Percentiles rank a stretch among this genome's conserved stretches.
These are phyloP conservation scores for Coregonus clupeaformis DNA, from an alignment of 2,113 vertebrate genomes.

Conservation along the genomic window DNA sequence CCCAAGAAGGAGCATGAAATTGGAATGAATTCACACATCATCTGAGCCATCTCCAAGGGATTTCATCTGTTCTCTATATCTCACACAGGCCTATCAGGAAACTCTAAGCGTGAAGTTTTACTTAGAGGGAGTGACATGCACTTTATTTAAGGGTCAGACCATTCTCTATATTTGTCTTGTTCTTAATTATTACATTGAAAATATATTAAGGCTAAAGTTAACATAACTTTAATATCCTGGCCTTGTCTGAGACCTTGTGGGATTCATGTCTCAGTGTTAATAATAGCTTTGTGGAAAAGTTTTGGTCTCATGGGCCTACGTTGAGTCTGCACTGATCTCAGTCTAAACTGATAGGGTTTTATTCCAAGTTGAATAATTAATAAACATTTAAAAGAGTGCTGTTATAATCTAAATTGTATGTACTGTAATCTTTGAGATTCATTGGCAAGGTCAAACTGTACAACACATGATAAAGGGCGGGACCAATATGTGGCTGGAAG, in stretches of 20 bases:
- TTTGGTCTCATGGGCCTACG: too few species aligned
- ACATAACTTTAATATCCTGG: neutral
- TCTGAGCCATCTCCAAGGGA: slow-evolving; percentile 4
- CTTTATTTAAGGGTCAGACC: slow-evolving; percentile 4
- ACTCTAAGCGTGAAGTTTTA: neutral
- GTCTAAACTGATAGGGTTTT: too few species aligned
- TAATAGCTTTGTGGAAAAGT: neutral
- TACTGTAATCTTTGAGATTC: neutral
- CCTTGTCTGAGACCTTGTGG: neutral
- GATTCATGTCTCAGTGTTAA: neutral
- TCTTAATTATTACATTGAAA: slow-evolving; percentile 9
- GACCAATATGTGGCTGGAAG: neutral
- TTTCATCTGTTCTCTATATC: slow-evolving; percentile 12
- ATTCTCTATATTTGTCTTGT: neutral
- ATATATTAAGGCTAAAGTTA: neutral
- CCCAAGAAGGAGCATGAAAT: slow-evolving; percentile 18
- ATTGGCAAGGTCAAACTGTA: neutral
- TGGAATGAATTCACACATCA: slow-evolving; percentile 30
- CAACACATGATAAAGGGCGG: neutral
- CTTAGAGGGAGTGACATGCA: neutral
- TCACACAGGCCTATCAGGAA: neutral
- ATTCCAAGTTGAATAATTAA: too few species aligned
- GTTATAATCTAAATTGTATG: too few species aligned
- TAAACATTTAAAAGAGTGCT: too few species aligned
- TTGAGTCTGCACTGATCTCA: too few species aligned